Percentiles rank a stretch among this genome's conserved stretches.
Conservation (phyloP, 2,888 invertebrate species). For the Phymatocera aterrima region DNA sequence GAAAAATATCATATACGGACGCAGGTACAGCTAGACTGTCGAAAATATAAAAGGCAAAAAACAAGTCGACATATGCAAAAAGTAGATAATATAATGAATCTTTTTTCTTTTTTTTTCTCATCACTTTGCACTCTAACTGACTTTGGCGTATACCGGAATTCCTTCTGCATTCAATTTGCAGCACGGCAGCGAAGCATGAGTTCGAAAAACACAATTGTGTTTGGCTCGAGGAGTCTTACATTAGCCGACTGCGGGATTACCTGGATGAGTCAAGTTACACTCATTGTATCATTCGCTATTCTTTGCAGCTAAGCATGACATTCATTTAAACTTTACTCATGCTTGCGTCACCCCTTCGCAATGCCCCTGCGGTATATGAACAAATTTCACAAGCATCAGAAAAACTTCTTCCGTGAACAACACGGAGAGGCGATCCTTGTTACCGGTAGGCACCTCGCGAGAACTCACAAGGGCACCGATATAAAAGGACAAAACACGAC, state of each 20-base stretch:
- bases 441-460: too few relatives aligned
- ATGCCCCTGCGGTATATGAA: background rate
- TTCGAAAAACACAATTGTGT: conserved; percentile 32
- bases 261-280: conserved; percentile 41
- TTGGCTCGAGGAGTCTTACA: conserved; percentile 23
- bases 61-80: background rate
- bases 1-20: background rate
- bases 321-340: background rate
- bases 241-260: conserved; percentile 28
- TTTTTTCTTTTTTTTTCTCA: too few relatives aligned
- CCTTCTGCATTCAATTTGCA: background rate
- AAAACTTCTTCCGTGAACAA: background rate
- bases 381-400: background rate
- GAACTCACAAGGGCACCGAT: background rate
- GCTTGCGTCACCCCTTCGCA: background rate
- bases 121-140: background rate
- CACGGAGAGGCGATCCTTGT: background rate
- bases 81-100: background rate
- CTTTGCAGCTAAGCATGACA: conserved; percentile 1
- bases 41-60: background rate
- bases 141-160: conserved; percentile 27
- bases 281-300: background rate
- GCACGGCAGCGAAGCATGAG: too few relatives aligned
- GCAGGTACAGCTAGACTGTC: background rate
- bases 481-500: too few relatives aligned